These are phyloP conservation scores for Puffinus mauretanicus DNA, from an alignment of 2,113 vertebrate genomes.

Conservation along the genomic window DNA sequence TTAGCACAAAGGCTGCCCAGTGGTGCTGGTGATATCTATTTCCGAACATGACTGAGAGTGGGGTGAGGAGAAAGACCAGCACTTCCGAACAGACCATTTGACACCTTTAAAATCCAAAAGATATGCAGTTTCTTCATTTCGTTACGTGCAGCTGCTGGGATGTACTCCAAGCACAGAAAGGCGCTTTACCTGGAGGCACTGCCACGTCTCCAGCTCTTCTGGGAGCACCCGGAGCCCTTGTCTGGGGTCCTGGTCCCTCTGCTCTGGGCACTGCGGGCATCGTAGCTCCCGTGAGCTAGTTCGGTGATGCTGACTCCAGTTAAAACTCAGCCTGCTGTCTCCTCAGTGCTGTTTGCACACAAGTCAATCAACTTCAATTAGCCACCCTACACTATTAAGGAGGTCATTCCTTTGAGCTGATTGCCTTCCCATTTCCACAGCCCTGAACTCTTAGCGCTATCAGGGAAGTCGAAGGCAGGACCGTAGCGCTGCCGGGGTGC, in stretches of 20 bases:
- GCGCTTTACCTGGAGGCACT: not conserved
- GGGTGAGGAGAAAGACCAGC: not conserved
- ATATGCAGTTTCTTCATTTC: not conserved
- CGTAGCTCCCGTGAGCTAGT: not conserved
- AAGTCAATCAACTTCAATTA: not conserved
- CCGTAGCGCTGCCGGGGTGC: rapidly evolving
- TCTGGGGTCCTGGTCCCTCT: rapidly evolving
- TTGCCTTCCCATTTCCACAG: not conserved
- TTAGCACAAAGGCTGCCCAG: not conserved
- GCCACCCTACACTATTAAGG: not conserved
- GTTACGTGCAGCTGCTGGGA: not conserved
- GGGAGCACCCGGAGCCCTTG: rapidly evolving
- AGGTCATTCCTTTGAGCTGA: not conserved
- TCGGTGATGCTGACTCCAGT: not conserved
- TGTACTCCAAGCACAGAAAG: not conserved
- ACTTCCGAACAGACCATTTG: not conserved
- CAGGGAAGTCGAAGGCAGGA: not conserved
- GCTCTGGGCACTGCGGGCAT: not conserved
- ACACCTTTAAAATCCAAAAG: not conserved
- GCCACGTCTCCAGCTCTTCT: not conserved
- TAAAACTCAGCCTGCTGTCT: not conserved
- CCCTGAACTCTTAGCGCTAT: not conserved
- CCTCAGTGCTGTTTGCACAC: not conserved
- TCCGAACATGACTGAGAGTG: not conserved
- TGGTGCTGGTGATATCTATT: not conserved